Percentiles rank a stretch among this genome's conserved stretches.
These are phyloP conservation scores for Drosophila cognata DNA, from an alignment of 2,888 invertebrate species.

Conservation along the genomic window DNA sequence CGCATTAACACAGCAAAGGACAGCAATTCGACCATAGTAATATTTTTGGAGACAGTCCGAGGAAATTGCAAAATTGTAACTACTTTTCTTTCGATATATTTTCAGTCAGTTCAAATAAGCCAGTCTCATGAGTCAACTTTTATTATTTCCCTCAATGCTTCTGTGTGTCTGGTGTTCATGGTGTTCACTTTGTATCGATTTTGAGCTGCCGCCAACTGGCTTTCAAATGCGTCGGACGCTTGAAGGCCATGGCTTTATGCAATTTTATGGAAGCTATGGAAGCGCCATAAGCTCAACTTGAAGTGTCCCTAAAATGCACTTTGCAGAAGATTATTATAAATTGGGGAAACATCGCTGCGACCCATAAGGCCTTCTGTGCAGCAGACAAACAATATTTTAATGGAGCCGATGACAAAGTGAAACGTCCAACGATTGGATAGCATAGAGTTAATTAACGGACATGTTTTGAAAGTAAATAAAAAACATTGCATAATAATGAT, in stretches of 20 bases:
- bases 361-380: not conserved
- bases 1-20: slow-evolving; percentile 4
- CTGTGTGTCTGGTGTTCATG: slow-evolving; percentile 1
- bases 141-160: not conserved
- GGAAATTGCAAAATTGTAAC: slow-evolving; percentile 1
- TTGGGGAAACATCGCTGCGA: too few relatives aligned
- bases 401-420: not conserved
- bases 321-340: not conserved
- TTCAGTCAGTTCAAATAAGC: not conserved
- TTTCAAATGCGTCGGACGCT: slow-evolving; percentile 22
- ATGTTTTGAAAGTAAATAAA: not conserved
- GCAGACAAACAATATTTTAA: not conserved
- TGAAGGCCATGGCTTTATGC: slow-evolving; percentile 24
- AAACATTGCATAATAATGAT: not conserved
- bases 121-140: slow-evolving; percentile 2
- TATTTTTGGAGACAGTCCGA: slow-evolving; percentile 1
- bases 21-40: slow-evolving; percentile 9
- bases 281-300: slow-evolving; percentile 16
- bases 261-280: slow-evolving; percentile 5
- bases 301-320: slow-evolving; percentile 8
- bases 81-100: not conserved
- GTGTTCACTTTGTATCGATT: slow-evolving; percentile 45
- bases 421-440: not conserved
- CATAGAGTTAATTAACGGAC: not conserved
- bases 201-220: slow-evolving; percentile 51